These are phyloP conservation scores for Dryas iulia DNA, from an alignment of 1,140 invertebrate genomes.

Conservation along the genomic window DNA sequence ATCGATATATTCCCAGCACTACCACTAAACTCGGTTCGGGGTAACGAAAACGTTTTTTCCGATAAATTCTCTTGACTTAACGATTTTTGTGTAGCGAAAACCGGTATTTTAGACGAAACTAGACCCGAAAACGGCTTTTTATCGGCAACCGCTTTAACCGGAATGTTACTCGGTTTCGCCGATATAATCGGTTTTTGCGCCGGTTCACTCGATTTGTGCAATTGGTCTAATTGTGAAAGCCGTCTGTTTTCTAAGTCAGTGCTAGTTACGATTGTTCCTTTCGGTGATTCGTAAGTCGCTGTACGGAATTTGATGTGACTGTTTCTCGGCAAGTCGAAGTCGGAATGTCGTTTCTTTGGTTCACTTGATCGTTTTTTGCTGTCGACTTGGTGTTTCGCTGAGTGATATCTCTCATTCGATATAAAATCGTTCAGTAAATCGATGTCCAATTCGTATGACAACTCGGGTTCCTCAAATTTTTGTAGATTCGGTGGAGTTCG, in stretches of 20 bases:
- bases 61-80: slow-evolving; percentile 76
- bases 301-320: slow-evolving; percentile 82
- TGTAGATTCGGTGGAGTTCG: slow-evolving; percentile 44
- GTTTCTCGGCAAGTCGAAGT: slow-evolving; percentile 77
- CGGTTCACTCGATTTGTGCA: slow-evolving; percentile 52
- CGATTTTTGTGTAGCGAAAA: slow-evolving; percentile 73
- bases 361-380: slow-evolving; percentile 66
- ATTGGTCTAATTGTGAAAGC: slow-evolving; percentile 74
- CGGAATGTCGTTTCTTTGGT: slow-evolving; percentile 77
- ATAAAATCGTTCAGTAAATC: slow-evolving; percentile 75
- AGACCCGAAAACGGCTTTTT: slow-evolving; percentile 51
- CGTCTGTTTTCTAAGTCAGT: slow-evolving; percentile 73
- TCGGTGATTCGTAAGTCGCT: slow-evolving; percentile 81
- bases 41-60: slow-evolving; percentile 66
- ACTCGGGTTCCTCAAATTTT: slow-evolving; percentile 54
- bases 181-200: slow-evolving; percentile 63
- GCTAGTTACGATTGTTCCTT: slow-evolving; percentile 70
- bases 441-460: slow-evolving; percentile 70
- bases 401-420: slow-evolving; percentile 70
- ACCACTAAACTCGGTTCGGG: slow-evolving; percentile 63
- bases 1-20: slow-evolving; percentile 76
- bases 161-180: slow-evolving; percentile 76
- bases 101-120: slow-evolving; percentile 78
- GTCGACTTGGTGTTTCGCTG: slow-evolving; percentile 65
- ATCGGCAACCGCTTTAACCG: slow-evolving; percentile 62